Percentiles rank a stretch among this genome's conserved stretches.
Conservation (phyloP, 1,140 invertebrate genomes). For the Plodia interpunctella region DNA sequence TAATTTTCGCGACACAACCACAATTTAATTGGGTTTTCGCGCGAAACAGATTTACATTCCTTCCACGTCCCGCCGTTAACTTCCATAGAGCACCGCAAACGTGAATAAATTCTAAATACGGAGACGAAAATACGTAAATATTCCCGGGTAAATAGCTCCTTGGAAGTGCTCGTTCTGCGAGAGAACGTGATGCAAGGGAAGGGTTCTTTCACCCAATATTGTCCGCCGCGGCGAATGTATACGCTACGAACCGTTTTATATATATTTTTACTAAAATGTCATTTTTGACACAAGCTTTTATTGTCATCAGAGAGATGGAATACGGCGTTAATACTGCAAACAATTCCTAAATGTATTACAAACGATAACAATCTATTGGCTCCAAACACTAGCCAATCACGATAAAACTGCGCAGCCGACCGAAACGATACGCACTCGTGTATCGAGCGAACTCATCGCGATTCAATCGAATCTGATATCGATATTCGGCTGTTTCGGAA, state of each 20-base stretch:
- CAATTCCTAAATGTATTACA: no score
- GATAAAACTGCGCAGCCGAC: neutral
- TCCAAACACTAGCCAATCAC: neutral
- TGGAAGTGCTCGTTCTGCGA: neutral
- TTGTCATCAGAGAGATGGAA: no score
- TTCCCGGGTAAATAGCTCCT: conserved; percentile 3
- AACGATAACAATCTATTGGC: no score
- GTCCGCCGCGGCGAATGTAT: no score
- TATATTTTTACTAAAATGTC: no score
- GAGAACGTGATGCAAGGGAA: neutral
- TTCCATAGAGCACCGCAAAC: conserved; percentile 3
- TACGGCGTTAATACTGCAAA: no score
- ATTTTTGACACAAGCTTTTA: no score
- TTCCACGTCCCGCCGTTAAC: neutral
- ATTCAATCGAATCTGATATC: neutral
- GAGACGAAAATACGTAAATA: conserved; percentile 4
- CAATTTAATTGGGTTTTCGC: neutral
- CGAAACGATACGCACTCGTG: neutral
- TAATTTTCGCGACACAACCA: conserved; percentile 1
- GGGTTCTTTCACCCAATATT: neutral
- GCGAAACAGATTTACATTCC: neutral
- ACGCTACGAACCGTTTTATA: no score
- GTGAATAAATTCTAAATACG: conserved; percentile 5
- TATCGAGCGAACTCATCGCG: neutral
- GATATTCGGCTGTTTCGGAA: neutral